Conservation (phyloP, 1,140 invertebrate genomes). For the Thaumatotibia leucotreta region DNA sequence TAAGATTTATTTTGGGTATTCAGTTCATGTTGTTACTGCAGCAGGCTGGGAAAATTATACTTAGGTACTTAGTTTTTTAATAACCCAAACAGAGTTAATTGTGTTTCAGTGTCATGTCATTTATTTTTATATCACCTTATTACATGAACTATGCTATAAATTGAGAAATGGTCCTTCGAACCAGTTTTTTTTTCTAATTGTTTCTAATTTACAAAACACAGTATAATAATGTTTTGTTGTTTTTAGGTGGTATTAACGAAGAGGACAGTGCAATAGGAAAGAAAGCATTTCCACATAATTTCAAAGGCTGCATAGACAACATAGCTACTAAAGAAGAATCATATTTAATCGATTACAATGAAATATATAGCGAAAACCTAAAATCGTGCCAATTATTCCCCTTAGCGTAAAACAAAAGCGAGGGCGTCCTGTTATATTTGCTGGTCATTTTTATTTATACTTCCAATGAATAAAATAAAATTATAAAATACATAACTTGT, state of each 20-base stretch:
- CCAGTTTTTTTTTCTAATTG: no score
- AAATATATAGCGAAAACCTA: conserved; percentile 70
- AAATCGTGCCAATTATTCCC: conserved; percentile 70
- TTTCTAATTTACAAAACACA: no score
- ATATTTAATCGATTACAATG: conserved; percentile 53
- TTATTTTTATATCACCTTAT: no score
- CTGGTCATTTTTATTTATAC: background rate
- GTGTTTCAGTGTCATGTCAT: no score
- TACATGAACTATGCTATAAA: no score
- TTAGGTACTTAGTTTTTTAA: no score
- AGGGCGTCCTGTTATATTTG: background rate
- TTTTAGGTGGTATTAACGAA: conserved; percentile 52
- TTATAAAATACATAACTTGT: no score
- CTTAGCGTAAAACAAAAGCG: conserved; percentile 4
- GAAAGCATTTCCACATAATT: conserved; percentile 61
- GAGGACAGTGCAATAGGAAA: conserved; percentile 36
- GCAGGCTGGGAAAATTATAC: no score
- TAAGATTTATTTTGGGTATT: conserved; percentile 24
- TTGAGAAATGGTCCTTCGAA: no score
- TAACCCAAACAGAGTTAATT: no score
- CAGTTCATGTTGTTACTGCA: background rate
- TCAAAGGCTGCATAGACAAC: conserved; percentile 70
- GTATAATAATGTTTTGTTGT: background rate
- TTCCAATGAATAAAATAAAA: background rate
- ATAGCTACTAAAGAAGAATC: conserved; percentile 51